phyloP scores from a whole-genome alignment of 2,888 invertebrate genomes.

The Rhingia rostrata region DNA sequence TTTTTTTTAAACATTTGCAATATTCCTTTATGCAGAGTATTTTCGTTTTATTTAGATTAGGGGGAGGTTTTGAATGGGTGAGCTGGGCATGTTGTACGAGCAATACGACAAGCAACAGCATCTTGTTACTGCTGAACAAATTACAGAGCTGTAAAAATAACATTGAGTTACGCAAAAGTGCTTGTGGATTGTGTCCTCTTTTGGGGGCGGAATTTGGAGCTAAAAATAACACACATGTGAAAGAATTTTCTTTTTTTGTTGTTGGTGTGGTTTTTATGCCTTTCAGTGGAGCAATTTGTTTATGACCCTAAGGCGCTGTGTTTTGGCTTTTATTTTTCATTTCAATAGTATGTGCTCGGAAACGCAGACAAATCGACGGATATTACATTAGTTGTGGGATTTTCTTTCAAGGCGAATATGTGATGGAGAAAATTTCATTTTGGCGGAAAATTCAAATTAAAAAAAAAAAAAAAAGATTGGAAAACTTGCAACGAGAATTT shows the following conservation, averaged over 20 bases:
- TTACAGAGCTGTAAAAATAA: conserved; percentile 49
- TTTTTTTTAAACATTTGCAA: background rate
- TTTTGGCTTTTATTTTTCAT: background rate
- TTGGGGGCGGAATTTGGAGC: background rate
- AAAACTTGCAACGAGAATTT: no score
- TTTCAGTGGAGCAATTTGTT: conserved; percentile 41
- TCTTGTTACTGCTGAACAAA: conserved; percentile 47
- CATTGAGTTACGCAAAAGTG: conserved; percentile 26
- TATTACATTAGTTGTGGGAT: background rate
- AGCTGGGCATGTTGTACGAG: background rate
- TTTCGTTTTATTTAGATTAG: conserved; percentile 11
- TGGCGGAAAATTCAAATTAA: background rate
- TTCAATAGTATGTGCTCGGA: background rate
- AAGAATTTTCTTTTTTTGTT: background rate
- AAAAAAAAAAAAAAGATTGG: background rate
- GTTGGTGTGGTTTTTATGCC: background rate
- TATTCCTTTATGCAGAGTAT: conserved; percentile 7
- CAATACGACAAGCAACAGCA: conserved; percentile 31
- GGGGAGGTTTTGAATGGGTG: background rate
- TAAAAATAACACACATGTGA: conserved; percentile 4
- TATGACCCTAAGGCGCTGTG: conserved; percentile 41
- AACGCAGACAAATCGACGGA: conserved; percentile 17
- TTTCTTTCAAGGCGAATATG: background rate
- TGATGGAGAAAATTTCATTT: background rate
- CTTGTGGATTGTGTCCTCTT: conserved; percentile 2